Base-by-base conservation (phyloP, 2,888 invertebrate species). In the Scelioninae gen. 1 region DNA sequence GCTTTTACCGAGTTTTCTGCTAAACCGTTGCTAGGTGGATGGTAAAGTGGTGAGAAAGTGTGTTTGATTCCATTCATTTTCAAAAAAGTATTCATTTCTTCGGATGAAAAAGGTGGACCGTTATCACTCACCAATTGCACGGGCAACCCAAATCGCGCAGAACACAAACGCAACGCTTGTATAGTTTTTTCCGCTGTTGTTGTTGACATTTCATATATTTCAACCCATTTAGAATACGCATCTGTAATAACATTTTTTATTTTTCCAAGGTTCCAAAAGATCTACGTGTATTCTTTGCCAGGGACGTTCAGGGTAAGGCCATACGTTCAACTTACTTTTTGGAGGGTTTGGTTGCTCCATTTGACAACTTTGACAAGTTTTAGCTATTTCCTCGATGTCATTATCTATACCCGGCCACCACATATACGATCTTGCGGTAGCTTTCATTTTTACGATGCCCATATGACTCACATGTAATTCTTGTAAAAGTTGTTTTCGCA, bases 391-490 rank as follows among this genome's bases (percentile, higher is more conserved):
- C 10, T 85, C 82, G 11, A 86, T 76, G 0, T 83, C 62, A 0
- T 34, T 47, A 65, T 88, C 86, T 8, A 88, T 80, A 13, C 77
- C 63, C 38, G 78, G 83, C 86, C 86, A 89, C 78, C 85, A 87
- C 3, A 86, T 76, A 55, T 86, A 86, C 0, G 81, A 80, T 51
- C 87, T 65, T 0, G 88, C 87, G 6, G 85, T 29, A 34, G 82
- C 65, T 72, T 88, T 88, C 82, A 86, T 88, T 63, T 86, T 87
- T 2, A 83, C 84, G 9, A 86, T 78, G 1, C 88, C 87, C n/a
- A 86, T 32, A 76, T 87, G 87, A 8, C 85, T 82, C 0, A 56
- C 62, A 68, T 88, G 86, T 11, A 88, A 63, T 78, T 88, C 86
- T 2, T 83, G 15, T 5, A 87, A 74, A 0, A 88, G 32, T 15